Evolutionary conservation across 2,113 vertebrate genomes (phyloP), one percentile per base, ranked within the genome.

Genomic region (Catharus bicknelli): DNA sequence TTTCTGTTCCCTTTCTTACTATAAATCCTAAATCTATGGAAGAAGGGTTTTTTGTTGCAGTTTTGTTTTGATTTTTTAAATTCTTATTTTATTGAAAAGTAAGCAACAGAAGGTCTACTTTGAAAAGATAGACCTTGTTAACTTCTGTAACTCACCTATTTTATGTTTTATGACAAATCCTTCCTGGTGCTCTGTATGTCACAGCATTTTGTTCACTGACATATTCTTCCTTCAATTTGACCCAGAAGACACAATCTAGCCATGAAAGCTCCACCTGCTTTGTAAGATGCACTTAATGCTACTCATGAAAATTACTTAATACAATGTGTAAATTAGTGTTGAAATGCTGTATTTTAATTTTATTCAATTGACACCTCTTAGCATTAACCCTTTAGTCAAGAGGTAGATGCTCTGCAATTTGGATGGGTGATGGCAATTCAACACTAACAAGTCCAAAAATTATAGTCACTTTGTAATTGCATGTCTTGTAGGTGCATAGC

Each of bases 321-420:
- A 82, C 42, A 61, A 34, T 20, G 63, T 66, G 45, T n/a, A 91
- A 88, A 91, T 90, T 73, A 77, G 16, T 40, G 47, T 13, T 73
- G 38, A 80, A 89, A 70, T 43, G 34, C 32, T 76, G 26, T 40
- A 51, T 67, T 87, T 85, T 54, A 51, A 81, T 88, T 69, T 86
- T 70, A 51, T 83, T 80, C 59, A n/a, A 22, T 53, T 83, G 76
- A 48, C 17, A 36, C 34, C 80, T 83, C 38, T 80, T 67, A 69
- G 53, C 30, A 47, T 83, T 83, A 81, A 95, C 32, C 29, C 34
- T 89, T 84, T 86, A 82, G 69, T 89, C 30, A 92, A 72, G 62
- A 82, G 50, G 66, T 53, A 87, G 58, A 64, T 78, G 53, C n/a
- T n/a, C 70, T 87, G n/a, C 66, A 91, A 67, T 87, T 85, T 82